Percentiles rank a stretch among this genome's conserved stretches.
These are phyloP conservation scores for Penelope pileata DNA, from an alignment of 2,113 vertebrate species.

Conservation along the genomic window DNA sequence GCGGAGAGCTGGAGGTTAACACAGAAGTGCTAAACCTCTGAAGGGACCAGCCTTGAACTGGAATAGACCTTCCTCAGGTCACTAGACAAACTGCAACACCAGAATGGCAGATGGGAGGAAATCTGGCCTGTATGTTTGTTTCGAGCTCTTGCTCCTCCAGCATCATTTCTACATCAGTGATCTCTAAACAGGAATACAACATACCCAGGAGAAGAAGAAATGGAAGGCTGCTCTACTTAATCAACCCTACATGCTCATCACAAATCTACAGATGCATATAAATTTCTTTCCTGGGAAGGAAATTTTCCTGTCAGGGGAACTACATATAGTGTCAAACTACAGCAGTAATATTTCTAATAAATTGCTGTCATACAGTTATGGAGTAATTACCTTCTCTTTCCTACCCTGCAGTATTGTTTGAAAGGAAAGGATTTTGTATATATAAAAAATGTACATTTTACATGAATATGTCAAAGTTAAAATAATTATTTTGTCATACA, in stretches of 20 bases:
- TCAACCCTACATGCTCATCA: neutral
- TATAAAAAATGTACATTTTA: neutral
- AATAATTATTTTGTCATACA: neutral
- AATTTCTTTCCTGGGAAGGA: neutral
- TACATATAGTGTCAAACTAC: neutral
- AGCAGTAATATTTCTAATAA: constrained; percentile 15
- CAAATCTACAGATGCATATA: neutral
- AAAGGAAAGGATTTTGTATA: neutral
- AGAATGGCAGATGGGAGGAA: neutral
- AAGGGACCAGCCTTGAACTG: neutral
- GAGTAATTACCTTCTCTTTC: constrained; percentile 24
- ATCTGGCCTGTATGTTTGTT: neutral
- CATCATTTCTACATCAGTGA: neutral
- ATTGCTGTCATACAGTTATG: neutral
- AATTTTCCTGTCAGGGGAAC: neutral
- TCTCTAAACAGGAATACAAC: neutral
- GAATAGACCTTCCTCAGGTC: neutral
- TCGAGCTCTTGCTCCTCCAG: neutral
- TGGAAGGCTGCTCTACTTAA: neutral
- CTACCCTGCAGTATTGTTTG: neutral
- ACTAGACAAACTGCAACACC: neutral
- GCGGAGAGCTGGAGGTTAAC: neutral
- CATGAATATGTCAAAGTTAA: neutral
- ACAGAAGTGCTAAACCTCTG: neutral
- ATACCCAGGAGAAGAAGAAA: neutral